Evolutionary conservation across 2,888 invertebrate genomes (phyloP).

Genomic region (Eristalis arbustorum): DNA sequence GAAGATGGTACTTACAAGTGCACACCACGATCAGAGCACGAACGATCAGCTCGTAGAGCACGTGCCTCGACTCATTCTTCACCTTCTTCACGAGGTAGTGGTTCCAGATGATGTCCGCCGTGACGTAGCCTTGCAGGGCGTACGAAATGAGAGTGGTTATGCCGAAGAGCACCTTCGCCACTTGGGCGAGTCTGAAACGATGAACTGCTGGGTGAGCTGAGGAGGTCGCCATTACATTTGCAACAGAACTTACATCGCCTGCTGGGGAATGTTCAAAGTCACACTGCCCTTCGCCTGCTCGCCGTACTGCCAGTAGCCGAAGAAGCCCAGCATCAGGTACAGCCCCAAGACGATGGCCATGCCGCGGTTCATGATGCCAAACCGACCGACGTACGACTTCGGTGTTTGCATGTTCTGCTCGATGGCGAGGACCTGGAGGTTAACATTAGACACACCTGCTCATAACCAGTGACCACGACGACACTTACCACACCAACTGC

Average conservation of each 20-base stretch:
- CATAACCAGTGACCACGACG: background rate
- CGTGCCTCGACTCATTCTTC: slow-evolving; percentile 82
- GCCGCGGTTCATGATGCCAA: slow-evolving; percentile 93
- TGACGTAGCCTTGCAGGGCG: slow-evolving; percentile 98
- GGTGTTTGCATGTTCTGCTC: slow-evolving; percentile 98
- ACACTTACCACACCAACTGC: slow-evolving; percentile 88
- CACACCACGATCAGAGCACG: slow-evolving; percentile 85
- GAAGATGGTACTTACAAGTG: slow-evolving; percentile 83
- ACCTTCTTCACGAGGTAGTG: slow-evolving; percentile 84
- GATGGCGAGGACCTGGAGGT: slow-evolving; percentile 91
- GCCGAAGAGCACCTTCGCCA: slow-evolving; percentile 91
- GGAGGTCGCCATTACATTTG: background rate
- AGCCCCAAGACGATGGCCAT: slow-evolving; percentile 92
- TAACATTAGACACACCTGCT: background rate
- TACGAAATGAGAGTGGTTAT: slow-evolving; percentile 96
- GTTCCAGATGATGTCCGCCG: slow-evolving; percentile 95
- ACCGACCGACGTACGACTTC: slow-evolving; percentile 92
- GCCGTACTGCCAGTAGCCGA: slow-evolving; percentile 96
- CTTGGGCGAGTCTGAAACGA: slow-evolving; percentile 84
- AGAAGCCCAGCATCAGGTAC: slow-evolving; percentile 94
- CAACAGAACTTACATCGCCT: slow-evolving; percentile 84
- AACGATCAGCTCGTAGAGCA: slow-evolving; percentile 87
- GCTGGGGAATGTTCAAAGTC: slow-evolving; percentile 91
- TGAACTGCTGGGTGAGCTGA: background rate
- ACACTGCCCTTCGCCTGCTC: slow-evolving; percentile 87